A percentile compares a stretch with the other conserved stretches of the same genome.
phyloP scores from a whole-genome alignment of 2,888 invertebrate species.

The Cephalotes varians region DNA sequence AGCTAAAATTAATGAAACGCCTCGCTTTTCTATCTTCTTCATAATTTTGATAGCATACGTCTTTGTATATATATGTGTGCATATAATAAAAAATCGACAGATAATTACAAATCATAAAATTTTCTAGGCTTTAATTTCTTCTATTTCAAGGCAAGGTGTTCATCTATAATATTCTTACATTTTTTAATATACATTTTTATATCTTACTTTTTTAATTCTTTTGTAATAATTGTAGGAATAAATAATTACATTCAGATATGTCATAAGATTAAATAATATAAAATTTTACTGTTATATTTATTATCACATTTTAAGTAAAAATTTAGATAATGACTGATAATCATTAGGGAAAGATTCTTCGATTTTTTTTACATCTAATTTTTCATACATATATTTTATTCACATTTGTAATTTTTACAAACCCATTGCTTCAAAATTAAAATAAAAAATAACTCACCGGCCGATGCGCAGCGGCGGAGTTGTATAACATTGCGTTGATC shows the following conservation, averaged over 20 bases:
- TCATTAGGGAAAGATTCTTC: background rate
- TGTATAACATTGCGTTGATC: background rate
- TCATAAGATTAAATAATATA: background rate
- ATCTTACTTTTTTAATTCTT: background rate
- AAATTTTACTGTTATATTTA: background rate
- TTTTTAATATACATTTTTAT: background rate
- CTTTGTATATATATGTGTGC: background rate
- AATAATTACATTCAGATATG: background rate
- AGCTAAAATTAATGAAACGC: background rate
- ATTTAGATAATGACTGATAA: background rate
- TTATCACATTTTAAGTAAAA: background rate
- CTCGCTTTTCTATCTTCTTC: background rate
- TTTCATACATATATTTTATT: background rate
- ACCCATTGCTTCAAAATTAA: background rate
- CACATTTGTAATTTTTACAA: background rate
- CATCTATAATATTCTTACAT: background rate
- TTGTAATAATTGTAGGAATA: background rate
- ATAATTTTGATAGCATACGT: background rate
- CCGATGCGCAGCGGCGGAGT: background rate
- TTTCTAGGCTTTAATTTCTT: background rate
- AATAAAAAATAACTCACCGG: background rate
- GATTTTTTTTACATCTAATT: background rate
- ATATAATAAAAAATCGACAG: background rate
- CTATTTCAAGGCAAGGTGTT: background rate
- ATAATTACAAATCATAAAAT: background rate